phyloP scores from a whole-genome alignment of 1,140 invertebrate species.

The Spodoptera frugiperda region DNA sequence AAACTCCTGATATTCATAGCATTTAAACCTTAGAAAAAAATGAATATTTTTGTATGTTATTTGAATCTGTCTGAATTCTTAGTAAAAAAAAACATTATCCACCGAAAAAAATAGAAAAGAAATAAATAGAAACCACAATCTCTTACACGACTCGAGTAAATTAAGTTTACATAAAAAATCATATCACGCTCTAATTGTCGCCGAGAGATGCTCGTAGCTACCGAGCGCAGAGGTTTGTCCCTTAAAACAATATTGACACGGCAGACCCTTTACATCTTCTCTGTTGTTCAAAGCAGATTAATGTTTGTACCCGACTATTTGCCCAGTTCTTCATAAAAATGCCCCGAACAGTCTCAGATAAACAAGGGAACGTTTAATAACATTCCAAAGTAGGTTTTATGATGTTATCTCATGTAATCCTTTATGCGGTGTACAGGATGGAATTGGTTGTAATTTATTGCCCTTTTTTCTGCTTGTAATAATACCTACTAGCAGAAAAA shows the following conservation, averaged over 20 bases:
- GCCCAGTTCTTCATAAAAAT: slow-evolving; percentile 84
- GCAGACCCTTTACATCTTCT: slow-evolving; percentile 79
- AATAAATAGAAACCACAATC: slow-evolving; percentile 45
- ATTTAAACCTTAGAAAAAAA: too few species aligned
- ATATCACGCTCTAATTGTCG: slow-evolving; percentile 82
- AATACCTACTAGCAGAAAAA: too few species aligned
- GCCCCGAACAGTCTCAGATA: slow-evolving; percentile 75
- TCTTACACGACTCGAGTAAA: slow-evolving; percentile 66
- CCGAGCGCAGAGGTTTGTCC: slow-evolving; percentile 70
- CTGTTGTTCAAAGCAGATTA: slow-evolving; percentile 85
- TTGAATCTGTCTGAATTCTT: too few species aligned
- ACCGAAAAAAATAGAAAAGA: slow-evolving; percentile 49
- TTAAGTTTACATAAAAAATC: slow-evolving; percentile 83
- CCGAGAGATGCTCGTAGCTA: slow-evolving; percentile 63
- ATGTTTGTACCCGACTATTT: slow-evolving; percentile 83
- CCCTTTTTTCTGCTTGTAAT: neutral
- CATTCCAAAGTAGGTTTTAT: slow-evolving; percentile 64
- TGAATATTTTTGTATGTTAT: too few species aligned
- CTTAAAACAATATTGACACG: slow-evolving; percentile 82
- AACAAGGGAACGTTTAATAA: slow-evolving; percentile 73
- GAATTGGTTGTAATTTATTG: slow-evolving; percentile 60
- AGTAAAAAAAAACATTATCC: neutral
- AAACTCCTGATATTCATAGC: too few species aligned
- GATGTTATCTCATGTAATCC: slow-evolving; percentile 77
- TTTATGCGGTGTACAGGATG: slow-evolving; percentile 55